Base-by-base conservation (phyloP, 1,140 invertebrate genomes). In the Caligus rogercresseyi region DNA sequence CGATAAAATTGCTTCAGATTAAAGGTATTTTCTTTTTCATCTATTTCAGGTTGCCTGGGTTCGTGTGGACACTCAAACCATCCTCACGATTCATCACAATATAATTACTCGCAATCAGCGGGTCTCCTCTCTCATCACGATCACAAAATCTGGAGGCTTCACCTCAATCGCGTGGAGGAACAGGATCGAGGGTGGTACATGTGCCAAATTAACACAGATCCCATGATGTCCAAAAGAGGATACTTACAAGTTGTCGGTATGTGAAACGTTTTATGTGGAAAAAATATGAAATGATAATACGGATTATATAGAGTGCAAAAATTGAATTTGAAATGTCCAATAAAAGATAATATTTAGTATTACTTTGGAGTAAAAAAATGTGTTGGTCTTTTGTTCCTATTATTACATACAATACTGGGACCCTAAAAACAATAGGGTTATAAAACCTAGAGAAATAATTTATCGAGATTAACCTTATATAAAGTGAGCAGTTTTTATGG, bases 11-110 rank as follows among this genome's bases (percentile, higher is more conserved):
- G n/a, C n/a, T n/a, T n/a, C n/a, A n/a, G n/a, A n/a, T n/a, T n/a
- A n/a, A n/a, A n/a, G n/a, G n/a, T n/a, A n/a, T n/a, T n/a, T n/a
- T n/a, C n/a, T n/a, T n/a, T n/a, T n/a, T n/a, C n/a, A n/a, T n/a
- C n/a, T n/a, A n/a, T n/a, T n/a, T 18, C 62, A 76, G 74, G 72
- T 76, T 16, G 77, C 76, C n/a, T 74, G 75, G 71, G 68, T 76
- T 19, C 67, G 74, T 52, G 72, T 77, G 19, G 76, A 78, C 63
- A 77, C 76, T 21, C 75, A 77, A 65, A 71, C 76, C 14, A 74
- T 74, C 64, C 66, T 75, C 4, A 72, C 74, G 4, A 72, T 76
- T 51, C 72, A 73, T 59, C 66, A 70, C 52, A 67, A 72, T 25
- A 71, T 75, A n/a, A 72, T 73, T 52, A 73, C 72, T 7, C 65